Percentiles rank a stretch among this genome's conserved stretches.
Conservation (phyloP, 1,140 invertebrate genomes). For the Cydia splendana region DNA sequence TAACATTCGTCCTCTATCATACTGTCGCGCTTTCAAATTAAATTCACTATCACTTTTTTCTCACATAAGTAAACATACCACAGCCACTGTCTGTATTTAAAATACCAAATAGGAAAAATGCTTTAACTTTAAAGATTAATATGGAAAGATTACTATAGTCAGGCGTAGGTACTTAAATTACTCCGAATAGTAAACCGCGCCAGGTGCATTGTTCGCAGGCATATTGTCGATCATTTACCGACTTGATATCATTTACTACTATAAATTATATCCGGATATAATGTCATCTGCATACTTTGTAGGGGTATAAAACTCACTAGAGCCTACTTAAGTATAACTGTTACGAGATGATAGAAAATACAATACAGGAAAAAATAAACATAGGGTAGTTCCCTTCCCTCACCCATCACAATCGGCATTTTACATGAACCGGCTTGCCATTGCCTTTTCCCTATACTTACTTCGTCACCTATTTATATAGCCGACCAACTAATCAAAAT, state of each 20-base stretch:
- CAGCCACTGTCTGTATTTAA: conserved; percentile 79
- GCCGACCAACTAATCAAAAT: neutral
- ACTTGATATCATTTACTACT: conserved; percentile 24
- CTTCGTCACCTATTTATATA: neutral
- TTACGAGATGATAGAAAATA: neutral
- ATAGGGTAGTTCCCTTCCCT: neutral
- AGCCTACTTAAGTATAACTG: conserved; percentile 19
- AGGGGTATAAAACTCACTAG: neutral
- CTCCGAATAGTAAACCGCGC: conserved; percentile 52
- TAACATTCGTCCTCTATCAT: conserved; percentile 75
- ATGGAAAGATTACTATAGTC: conserved; percentile 67
- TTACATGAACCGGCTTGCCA: neutral
- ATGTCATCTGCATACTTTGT: conserved; percentile 11
- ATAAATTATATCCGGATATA: conserved; percentile 24
- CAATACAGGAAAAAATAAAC: neutral
- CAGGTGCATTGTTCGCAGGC: conserved; percentile 59
- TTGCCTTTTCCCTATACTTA: neutral
- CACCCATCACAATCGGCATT: neutral
- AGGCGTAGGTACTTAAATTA: conserved; percentile 65
- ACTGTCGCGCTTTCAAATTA: conserved; percentile 58
- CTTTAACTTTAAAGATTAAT: conserved; percentile 69
- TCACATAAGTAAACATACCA: conserved; percentile 79
- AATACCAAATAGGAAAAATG: conserved; percentile 79
- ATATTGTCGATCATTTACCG: conserved; percentile 34
- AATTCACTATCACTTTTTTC: conserved; percentile 51